Evolutionary conservation across 2,888 invertebrate species (phyloP).

Genomic region (Cheilosia grossa): DNA sequence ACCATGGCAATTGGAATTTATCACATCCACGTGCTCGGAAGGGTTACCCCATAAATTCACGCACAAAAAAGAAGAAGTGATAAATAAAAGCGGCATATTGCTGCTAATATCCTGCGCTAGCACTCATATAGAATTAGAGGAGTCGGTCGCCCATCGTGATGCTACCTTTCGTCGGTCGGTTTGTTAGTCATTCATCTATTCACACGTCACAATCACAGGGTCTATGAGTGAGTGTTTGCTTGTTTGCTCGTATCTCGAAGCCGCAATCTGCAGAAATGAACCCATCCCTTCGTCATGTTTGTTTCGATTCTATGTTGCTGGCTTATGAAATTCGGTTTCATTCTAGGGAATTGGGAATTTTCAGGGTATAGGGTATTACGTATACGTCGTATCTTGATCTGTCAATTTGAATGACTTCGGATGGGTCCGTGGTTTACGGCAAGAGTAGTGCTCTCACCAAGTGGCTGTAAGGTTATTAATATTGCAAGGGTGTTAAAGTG

Average conservation of each 20-base stretch:
- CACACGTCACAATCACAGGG: conserved; percentile 34
- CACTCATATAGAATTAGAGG: conserved; percentile 34
- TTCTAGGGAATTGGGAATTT: conserved; percentile 24
- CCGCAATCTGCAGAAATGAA: conserved; percentile 26
- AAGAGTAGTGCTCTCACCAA: conserved; percentile 27
- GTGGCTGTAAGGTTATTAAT: conserved; percentile 42
- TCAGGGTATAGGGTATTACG: neutral
- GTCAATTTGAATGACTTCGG: conserved; percentile 58
- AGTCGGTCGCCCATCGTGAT: conserved; percentile 36
- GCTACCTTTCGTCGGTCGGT: conserved; percentile 40
- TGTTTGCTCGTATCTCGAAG: conserved; percentile 15
- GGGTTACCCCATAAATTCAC: conserved; percentile 49
- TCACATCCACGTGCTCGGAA: conserved; percentile 43
- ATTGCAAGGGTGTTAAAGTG: conserved; percentile 43
- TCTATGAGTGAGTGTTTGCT: conserved; percentile 1
- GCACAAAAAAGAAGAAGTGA: conserved; percentile 17
- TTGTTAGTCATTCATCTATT: conserved; percentile 19
- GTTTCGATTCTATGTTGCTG: conserved; percentile 12
- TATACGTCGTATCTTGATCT: conserved; percentile 45
- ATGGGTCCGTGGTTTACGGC: conserved; percentile 41
- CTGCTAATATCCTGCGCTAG: conserved; percentile 59
- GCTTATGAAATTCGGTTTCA: neutral
- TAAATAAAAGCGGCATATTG: conserved; percentile 68
- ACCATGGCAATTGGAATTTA: conserved; percentile 58
- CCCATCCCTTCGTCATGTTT: conserved; percentile 1